These are phyloP conservation scores for Anolis apletophallus DNA, from an alignment of 2,797 vertebrate genomes.

Conservation along the genomic window DNA sequence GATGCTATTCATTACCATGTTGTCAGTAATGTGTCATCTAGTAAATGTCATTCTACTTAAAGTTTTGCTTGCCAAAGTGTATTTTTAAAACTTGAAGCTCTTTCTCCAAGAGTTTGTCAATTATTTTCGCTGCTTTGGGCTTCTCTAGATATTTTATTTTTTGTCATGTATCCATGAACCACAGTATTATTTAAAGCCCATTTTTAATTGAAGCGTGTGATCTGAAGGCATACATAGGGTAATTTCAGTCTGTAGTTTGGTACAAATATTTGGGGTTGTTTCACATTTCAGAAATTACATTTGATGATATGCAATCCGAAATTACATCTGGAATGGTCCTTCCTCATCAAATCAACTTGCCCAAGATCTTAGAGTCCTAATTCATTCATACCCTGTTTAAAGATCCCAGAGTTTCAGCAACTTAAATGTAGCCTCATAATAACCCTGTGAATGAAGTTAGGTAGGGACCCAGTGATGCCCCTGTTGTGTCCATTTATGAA, in stretches of 20 bases:
- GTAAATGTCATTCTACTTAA: neutral
- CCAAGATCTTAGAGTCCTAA: neutral
- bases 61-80: neutral
- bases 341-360: neutral
- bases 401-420: no score
- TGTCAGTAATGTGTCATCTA: neutral
- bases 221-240: neutral
- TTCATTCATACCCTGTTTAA: neutral
- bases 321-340: neutral
- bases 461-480: neutral
- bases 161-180: neutral
- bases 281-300: constrained; percentile 30
- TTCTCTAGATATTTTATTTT: neutral
- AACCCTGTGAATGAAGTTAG: neutral
- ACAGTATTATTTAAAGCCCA: constrained; percentile 13
- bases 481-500: neutral
- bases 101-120: constrained; percentile 6
- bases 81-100: constrained; percentile 11
- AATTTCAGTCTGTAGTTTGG: neutral
- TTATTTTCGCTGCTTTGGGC: neutral
- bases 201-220: constrained; percentile 10
- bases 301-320: neutral
- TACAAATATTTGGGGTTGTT: constrained; percentile 25
- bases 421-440: neutral
- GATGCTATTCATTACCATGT: neutral